A percentile compares a stretch with the other conserved stretches of the same genome.
These are phyloP conservation scores for Cryptocephalus moraei DNA, from an alignment of 2,888 invertebrate species.

Conservation along the genomic window DNA sequence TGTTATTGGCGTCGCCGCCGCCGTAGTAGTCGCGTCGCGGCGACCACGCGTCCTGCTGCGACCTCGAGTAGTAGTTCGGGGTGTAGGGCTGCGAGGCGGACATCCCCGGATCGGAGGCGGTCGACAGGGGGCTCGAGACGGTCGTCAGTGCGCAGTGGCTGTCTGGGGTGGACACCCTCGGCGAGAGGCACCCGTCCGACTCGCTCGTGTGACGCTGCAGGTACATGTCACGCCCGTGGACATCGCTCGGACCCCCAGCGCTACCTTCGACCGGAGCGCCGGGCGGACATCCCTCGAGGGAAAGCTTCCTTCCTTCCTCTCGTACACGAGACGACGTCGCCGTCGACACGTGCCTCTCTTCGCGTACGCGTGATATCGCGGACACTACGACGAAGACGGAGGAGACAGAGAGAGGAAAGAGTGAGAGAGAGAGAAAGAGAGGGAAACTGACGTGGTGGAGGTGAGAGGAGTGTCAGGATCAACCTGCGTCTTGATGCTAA, in stretches of 20 bases:
- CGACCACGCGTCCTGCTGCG: slow-evolving; percentile 22
- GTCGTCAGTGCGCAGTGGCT: slow-evolving; percentile 29
- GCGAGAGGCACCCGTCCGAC: slow-evolving; percentile 31
- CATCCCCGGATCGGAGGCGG: slow-evolving; percentile 32
- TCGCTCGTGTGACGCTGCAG: slow-evolving; percentile 23
- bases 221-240: slow-evolving; percentile 19
- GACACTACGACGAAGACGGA: slow-evolving; percentile 6
- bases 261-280: too few species aligned
- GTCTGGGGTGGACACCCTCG: slow-evolving; percentile 33
- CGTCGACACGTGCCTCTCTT: slow-evolving; percentile 6
- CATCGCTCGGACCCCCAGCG: too few species aligned
- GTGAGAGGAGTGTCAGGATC: slow-evolving; percentile 1
- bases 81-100: slow-evolving; percentile 36
- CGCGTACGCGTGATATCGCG: slow-evolving; percentile 9
- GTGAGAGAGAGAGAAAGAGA: too few species aligned
- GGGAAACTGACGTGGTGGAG: too few species aligned
- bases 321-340: not conserved
- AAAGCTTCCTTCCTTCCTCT: not conserved
- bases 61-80: slow-evolving; percentile 29
- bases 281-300: too few species aligned
- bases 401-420: too few species aligned
- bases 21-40: slow-evolving; percentile 30
- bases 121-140: slow-evolving; percentile 28
- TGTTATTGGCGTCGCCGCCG: slow-evolving; percentile 31
- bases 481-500: slow-evolving; percentile 19